Evolutionary conservation across 2,888 invertebrate species (phyloP).

Genomic region (Drosophila niveifrons): DNA sequence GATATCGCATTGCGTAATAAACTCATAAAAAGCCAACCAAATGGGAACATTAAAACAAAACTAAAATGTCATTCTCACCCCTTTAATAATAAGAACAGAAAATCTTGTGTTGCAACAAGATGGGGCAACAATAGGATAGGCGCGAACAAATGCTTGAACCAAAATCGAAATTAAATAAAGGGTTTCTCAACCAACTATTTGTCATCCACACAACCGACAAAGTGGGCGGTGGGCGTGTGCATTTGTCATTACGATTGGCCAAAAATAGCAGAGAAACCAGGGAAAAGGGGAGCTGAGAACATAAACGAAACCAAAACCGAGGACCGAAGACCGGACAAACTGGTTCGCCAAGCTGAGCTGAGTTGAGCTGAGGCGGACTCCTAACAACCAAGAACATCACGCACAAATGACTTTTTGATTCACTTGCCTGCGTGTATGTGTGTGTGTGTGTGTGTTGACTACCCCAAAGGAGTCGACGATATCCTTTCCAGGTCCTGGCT

Average conservation of each 20-base stretch:
- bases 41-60: conserved; percentile 74
- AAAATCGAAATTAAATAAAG: conserved; percentile 10
- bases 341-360: background rate
- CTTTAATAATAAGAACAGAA: too few relatives aligned
- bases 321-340: too few relatives aligned
- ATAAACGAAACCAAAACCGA: background rate
- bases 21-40: conserved; percentile 74
- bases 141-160: conserved; percentile 46
- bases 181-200: conserved; percentile 43
- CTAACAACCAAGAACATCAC: conserved; percentile 41
- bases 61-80: conserved; percentile 75
- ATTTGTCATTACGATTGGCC: conserved; percentile 73
- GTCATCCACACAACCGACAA: conserved; percentile 47
- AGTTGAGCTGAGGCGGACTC: conserved; percentile 27
- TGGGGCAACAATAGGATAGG: conserved; percentile 62
- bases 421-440: conserved; percentile 49
- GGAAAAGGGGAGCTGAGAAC: background rate
- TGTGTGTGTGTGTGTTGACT: conserved; percentile 11
- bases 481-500: conserved; percentile 20
- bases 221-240: conserved; percentile 74
- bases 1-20: conserved; percentile 63
- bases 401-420: conserved; percentile 77
- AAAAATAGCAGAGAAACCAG: background rate
- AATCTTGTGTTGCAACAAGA: conserved; percentile 41
- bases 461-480: conserved; percentile 65